These are phyloP conservation scores for Seira ritae DNA, from an alignment of 2,888 invertebrate species.

Conservation along the genomic window DNA sequence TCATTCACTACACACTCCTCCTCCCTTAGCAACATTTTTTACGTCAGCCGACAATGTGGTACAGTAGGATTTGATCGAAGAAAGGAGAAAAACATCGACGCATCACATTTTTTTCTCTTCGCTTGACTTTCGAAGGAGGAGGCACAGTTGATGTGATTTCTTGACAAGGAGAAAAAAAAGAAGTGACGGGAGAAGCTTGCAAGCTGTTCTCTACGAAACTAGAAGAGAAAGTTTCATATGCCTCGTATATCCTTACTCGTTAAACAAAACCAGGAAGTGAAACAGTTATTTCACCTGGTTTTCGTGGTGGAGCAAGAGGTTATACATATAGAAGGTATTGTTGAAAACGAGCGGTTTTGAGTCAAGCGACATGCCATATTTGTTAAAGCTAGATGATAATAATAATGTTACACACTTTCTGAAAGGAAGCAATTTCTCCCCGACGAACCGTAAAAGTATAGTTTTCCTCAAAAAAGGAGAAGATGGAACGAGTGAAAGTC, in stretches of 20 bases:
- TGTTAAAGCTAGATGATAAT: background rate
- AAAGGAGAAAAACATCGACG: constrained; percentile 27
- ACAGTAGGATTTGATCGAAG: background rate
- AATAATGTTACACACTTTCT: constrained; percentile 1
- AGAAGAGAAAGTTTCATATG: background rate
- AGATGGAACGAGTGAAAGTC: background rate
- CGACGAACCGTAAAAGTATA: background rate
- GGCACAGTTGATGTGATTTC: constrained; percentile 25
- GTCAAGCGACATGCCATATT: background rate
- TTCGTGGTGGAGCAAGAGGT: background rate
- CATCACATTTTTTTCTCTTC: constrained; percentile 25
- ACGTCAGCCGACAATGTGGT: background rate
- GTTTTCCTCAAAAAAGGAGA: background rate
- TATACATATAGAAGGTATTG: background rate
- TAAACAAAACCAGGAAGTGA: background rate
- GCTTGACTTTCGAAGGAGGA: constrained; percentile 7
- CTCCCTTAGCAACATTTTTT: background rate
- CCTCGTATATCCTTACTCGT: background rate
- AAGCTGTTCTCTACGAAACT: background rate
- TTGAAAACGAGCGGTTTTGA: background rate
- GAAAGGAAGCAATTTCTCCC: background rate
- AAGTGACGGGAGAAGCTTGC: background rate
- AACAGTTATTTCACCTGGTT: background rate
- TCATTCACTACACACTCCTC: constrained; percentile 24
- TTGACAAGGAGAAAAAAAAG: constrained; percentile 33